Evolutionary conservation across 2,797 vertebrate genomes (phyloP).

Genomic region (Galagoides demidoff): DNA sequence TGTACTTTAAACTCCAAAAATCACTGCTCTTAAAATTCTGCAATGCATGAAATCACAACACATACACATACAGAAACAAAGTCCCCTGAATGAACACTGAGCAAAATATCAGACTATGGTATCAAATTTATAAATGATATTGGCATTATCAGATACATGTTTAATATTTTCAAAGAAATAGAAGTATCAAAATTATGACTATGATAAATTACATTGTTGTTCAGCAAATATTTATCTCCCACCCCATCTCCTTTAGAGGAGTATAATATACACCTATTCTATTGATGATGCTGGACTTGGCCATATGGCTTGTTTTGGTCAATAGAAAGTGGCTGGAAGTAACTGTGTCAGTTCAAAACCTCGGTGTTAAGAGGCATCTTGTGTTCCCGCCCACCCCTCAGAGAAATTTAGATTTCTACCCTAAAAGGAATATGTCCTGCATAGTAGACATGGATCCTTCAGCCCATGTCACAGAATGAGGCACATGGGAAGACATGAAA

Average conservation of each 20-base stretch:
- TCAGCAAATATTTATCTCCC: slow-evolving; percentile 14
- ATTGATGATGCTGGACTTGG: not conserved
- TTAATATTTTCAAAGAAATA: slow-evolving; percentile 16
- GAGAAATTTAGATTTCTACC: not conserved
- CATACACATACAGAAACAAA: not conserved
- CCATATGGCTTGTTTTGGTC: not conserved
- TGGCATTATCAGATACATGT: not conserved
- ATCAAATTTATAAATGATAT: not conserved
- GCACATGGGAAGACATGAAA: not conserved
- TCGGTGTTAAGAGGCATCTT: not conserved
- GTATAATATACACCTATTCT: not conserved
- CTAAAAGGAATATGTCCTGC: not conserved
- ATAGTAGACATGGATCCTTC: not conserved
- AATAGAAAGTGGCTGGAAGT: not conserved
- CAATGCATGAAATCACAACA: not conserved
- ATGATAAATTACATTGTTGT: not conserved
- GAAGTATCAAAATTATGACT: not conserved
- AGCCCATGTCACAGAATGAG: not conserved
- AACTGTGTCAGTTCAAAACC: not conserved
- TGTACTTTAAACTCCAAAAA: not conserved
- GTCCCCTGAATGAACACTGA: not conserved
- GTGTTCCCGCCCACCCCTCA: not conserved
- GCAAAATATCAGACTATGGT: not conserved
- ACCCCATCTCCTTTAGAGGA: not conserved
- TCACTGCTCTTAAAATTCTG: not conserved